These are phyloP conservation scores for Drosophila quadrilineata DNA, from an alignment of 1,140 invertebrate species.

Conservation along the genomic window DNA sequence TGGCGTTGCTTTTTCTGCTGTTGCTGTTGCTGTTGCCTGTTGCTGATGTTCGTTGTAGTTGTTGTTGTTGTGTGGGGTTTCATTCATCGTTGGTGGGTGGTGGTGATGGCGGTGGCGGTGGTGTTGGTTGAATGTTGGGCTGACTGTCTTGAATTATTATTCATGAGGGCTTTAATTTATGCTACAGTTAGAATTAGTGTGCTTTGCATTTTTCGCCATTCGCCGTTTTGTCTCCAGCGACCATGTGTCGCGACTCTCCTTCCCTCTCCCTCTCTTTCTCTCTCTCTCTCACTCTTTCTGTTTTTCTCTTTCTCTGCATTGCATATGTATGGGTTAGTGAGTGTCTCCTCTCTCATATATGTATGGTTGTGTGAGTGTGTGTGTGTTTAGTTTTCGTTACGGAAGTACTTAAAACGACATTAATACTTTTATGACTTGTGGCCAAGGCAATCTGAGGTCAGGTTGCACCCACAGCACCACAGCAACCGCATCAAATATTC, in stretches of 20 bases:
- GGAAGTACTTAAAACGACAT: constrained; percentile 76
- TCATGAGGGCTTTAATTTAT: constrained; percentile 78
- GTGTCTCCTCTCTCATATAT: too few species aligned
- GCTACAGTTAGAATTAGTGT: constrained; percentile 75
- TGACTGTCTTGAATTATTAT: constrained; percentile 75
- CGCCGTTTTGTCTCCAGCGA: neutral
- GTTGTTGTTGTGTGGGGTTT: constrained; percentile 58
- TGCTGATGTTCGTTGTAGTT: constrained; percentile 48
- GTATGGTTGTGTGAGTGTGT: constrained; percentile 11
- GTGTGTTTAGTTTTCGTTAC: constrained; percentile 62
- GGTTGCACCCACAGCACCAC: constrained; percentile 56
- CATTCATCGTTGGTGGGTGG: too few species aligned
- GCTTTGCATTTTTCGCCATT: constrained; percentile 69
- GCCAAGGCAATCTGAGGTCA: constrained; percentile 70
- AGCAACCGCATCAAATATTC: constrained; percentile 64
- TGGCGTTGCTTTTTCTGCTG: constrained; percentile 29
- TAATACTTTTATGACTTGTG: constrained; percentile 77
- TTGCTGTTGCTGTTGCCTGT: constrained; percentile 26
- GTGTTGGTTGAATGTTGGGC: constrained; percentile 10
- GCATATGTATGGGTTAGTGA: constrained; percentile 23
- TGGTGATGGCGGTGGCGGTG: too few species aligned
- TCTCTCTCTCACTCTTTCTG: neutral
- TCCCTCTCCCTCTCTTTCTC: constrained; percentile 7
- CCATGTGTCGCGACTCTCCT: neutral
- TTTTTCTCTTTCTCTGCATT: constrained; percentile 2